Evolutionary conservation across 2,113 vertebrate genomes (phyloP), one percentile per base, ranked within the genome.

Genomic region (Pseudopipra pipra): DNA sequence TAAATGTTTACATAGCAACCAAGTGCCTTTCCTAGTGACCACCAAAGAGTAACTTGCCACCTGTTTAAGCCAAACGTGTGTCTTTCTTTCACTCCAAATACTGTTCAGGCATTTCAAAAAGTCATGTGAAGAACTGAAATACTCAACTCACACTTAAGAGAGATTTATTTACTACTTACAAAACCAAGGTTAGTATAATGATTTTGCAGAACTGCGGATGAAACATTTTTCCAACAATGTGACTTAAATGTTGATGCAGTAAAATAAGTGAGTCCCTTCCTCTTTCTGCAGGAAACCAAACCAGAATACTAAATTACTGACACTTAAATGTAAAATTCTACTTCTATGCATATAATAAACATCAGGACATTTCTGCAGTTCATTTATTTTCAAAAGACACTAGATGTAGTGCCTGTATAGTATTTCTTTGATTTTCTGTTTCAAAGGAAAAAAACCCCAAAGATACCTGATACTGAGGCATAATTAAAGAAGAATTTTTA

Each of bases 81-180:
- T 28, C 66, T 39, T 71, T 61, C 35, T 82, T 94, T 62, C 8
- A 2, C n/a, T 79, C 62, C 65, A 54, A 58, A 68, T 19, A 58
- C 47, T 21, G 49, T 58, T 51, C 62, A 76, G 46, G 77, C 44
- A 85, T 31, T 94, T 77, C 44, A 78, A 54, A 74, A 85, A 82
- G 81, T 95, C 87, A 94, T 61, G 73, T 95, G 94, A 91, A 46
- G 35, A 94, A 81, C 41, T 59, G 56, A 89, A 91, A 46, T 89
- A 89, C 86, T 96, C 52, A 78, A 7, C 33, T 77, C 63, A 78
- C 55, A 89, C 93, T 95, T 74, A 27, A 58, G 35, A 89, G 47
- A n/a, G 19, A 74, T 77, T 72, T 58, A 85, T 72, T 87, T 78
- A 46, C 28, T 79, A 35, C 49, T 94, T 87, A 27, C 9, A 79